Base-by-base conservation (phyloP, 2,888 invertebrate genomes). In the Meteorus colon region DNA sequence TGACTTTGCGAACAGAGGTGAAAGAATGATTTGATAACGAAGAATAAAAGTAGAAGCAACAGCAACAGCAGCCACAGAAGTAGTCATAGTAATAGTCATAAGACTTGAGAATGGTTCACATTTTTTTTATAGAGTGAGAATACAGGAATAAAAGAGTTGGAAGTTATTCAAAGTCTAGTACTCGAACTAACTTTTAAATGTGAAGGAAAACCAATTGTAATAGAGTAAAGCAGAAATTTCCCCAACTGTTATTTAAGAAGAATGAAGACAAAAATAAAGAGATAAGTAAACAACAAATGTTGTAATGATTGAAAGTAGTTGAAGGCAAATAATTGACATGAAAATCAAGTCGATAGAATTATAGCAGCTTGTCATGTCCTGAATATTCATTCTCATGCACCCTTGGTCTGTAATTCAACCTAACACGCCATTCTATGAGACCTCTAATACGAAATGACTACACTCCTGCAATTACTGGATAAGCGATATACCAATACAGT, bases 361-460 rank as follows among this genome's bases (percentile, higher is more conserved):
- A 19, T 5, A 34, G 6, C 14, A 59, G 6, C 14, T 48, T 12
- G 14, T 34, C 34, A 69, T 55, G 1, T 59, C 59, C 29, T 37
- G 31, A 34, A 34, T 69, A 5, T 19, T 55, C 69, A 69, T 69
- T 69, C 69, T 69, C 69, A 59, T 69, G 69, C 69, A 69, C 37
- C 59, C 37, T 69, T 59, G 8, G 59, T 59, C 41, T 34, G 34
- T 19, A 12, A 19, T 10, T 19, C n/a, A 59, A 34, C 24, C 19
- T 24, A 48, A 29, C 12, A 29, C 10, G 8, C 12, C n/a, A 37
- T n/a, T 65, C n/a, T 34, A 65, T 37, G 6, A 4, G 6, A 55
- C 19, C 55, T 4, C 3, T 6, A 19, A 55, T 24, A n/a, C 8
- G n/a, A 6, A 19, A 55, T 24, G 4, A 8, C 3, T 48, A 16